phyloP scores from a whole-genome alignment of 2,113 vertebrate species.

The Microtus montanus region DNA sequence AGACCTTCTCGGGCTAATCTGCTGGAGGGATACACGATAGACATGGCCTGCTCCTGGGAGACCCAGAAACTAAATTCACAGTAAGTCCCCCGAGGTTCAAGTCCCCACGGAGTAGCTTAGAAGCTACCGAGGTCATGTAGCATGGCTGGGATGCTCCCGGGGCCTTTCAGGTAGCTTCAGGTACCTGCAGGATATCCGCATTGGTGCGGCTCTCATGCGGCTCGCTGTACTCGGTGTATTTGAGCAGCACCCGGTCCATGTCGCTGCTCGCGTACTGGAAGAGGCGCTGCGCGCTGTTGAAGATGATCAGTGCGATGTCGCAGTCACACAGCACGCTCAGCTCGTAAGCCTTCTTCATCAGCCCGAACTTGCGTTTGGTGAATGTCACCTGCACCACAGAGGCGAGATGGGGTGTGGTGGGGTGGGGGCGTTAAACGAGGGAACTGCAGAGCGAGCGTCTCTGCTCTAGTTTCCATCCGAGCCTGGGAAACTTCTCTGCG shows the following conservation, averaged over 20 bases:
- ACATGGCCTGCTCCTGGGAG: background rate
- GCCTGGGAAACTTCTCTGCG: background rate
- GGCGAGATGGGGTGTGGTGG: background rate
- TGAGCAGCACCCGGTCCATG: constrained; percentile 96
- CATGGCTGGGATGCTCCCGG: background rate
- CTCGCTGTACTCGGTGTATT: constrained; percentile 98
- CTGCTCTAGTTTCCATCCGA: background rate
- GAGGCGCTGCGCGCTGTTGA: constrained; percentile 96
- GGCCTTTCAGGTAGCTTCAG: background rate
- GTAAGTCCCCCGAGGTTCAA: background rate
- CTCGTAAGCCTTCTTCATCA: constrained; percentile 99
- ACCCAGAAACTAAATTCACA: background rate
- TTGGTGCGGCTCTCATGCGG: constrained; percentile 98
- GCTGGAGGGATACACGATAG: background rate
- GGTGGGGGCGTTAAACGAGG: background rate
- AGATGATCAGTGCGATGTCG: constrained; percentile 99
- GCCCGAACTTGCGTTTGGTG: constrained; percentile 96
- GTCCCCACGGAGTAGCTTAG: background rate
- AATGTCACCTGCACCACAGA: constrained; percentile 90
- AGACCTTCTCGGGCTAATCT: no score
- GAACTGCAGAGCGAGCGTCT: background rate
- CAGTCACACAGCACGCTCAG: constrained; percentile 98
- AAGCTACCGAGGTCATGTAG: background rate
- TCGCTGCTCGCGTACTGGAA: constrained; percentile 99
- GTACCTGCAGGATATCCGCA: constrained; percentile 87